Base-by-base conservation (phyloP, 2,113 vertebrate genomes). In the Gavia stellata region DNA sequence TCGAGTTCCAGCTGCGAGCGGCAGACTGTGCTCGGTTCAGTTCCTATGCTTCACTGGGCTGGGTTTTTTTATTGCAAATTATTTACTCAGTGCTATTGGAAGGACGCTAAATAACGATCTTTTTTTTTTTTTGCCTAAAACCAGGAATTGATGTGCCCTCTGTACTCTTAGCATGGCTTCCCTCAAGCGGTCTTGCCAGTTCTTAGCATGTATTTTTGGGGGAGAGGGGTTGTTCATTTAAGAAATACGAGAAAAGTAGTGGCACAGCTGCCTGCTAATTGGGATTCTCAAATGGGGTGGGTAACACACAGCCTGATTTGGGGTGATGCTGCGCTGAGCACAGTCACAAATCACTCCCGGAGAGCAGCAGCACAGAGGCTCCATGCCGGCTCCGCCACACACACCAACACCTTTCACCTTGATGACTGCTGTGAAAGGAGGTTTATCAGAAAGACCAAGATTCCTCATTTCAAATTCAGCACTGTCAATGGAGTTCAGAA, bases 361-460 rank as follows among this genome's bases (percentile, higher is more conserved):
- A 9, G 17, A 24, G 42, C 47, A 29, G 52, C 67, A 34, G 36
- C 15, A 19, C 12, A 23, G 36, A 17, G 16, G 34, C 25, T 62
- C 36, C 25, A 4, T 3, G 5, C 33, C 6, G 34, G 25, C 18
- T 31, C 26, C 10, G 26, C 14, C 1, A 3, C 16, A 8, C 16
- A 9, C 17, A 26, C 18, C 28, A 33, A 1, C 52, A 38, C 12
- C 52, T 44, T 25, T 16, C 17, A 7, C 40, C 34, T 33, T 4
- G 19, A 1, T 36, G 29, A 5, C 40, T 34, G 33, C 45, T 4
- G 1, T 53, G 24, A 36, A 31, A 50, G 25, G 34, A 61, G 13
- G 23, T 49, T 68, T 47, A 16, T 17, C 28, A n/a, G 81, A 67
- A 78, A 67, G 38, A 42, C 20, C 13, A 9, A 12, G 23, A 42